phyloP scores from a whole-genome alignment of 2,113 vertebrate species.

The Eudyptes chrysolophus region DNA sequence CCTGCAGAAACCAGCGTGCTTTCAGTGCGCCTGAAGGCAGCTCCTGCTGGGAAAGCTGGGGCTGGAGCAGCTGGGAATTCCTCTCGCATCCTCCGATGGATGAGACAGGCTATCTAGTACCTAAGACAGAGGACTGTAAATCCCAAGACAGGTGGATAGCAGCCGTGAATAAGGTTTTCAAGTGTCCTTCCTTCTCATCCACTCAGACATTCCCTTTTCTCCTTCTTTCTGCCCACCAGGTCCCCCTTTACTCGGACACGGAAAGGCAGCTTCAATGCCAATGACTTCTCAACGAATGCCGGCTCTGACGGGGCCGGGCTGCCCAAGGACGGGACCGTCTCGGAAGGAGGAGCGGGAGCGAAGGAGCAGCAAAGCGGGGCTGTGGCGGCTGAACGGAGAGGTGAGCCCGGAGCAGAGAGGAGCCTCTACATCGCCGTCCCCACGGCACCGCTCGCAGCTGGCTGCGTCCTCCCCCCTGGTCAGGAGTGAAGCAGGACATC shows the following conservation, averaged over 20 bases:
- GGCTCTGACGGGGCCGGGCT: constrained; percentile 27
- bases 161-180: background rate
- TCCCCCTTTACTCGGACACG: constrained; percentile 72
- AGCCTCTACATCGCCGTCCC: background rate
- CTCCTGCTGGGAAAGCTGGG: background rate
- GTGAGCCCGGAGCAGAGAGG: constrained; percentile 52
- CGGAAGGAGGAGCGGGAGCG: background rate
- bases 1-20: background rate
- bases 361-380: constrained; percentile 37
- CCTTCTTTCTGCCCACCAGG: constrained; percentile 42
- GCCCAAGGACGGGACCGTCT: constrained; percentile 14
- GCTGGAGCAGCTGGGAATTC: background rate
- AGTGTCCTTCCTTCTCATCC: background rate
- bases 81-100: accelerated
- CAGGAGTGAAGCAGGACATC: background rate
- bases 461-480: background rate
- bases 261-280: constrained; percentile 81
- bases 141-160: accelerated
- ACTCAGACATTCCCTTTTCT: background rate
- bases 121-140: background rate
- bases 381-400: constrained; percentile 65
- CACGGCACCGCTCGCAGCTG: background rate
- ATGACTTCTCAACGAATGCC: constrained; percentile 35
- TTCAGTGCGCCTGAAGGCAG: background rate
- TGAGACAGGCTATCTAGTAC: accelerated